A percentile compares a stretch with the other conserved stretches of the same genome.
phyloP scores from a whole-genome alignment of 2,113 vertebrate species.

The Empidonax alnorum region DNA sequence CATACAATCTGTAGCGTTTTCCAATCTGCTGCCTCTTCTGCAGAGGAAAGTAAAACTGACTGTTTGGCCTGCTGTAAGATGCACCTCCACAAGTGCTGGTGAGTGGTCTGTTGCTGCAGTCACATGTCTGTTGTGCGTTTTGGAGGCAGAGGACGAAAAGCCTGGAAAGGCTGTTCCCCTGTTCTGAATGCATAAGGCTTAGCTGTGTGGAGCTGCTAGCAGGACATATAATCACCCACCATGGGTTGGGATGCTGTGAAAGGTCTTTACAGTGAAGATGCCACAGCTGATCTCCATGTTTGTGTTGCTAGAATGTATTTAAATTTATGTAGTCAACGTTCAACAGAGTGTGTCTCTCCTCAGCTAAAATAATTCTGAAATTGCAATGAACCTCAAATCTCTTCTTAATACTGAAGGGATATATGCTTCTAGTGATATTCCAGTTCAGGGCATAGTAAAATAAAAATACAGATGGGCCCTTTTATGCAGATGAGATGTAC shows the following conservation, averaged over 20 bases:
- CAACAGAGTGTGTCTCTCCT: not conserved
- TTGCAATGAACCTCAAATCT: not conserved
- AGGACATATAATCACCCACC: not conserved
- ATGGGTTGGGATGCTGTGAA: not conserved
- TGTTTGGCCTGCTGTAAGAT: not conserved
- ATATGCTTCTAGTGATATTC: not conserved
- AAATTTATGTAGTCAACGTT: not conserved
- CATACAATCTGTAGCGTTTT: not conserved
- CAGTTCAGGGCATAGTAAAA: not conserved
- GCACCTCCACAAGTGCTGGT: not conserved
- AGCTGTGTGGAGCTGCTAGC: not conserved
- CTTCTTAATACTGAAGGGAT: not conserved
- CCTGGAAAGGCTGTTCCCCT: not conserved
- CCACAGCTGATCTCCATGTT: not conserved
- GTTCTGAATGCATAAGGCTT: not conserved
- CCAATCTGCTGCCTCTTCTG: not conserved
- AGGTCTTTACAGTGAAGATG: not conserved
- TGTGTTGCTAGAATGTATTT: not conserved
- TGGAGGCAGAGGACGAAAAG: not conserved
- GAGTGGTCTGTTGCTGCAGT: not conserved
- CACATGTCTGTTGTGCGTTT: not conserved
- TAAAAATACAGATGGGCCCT: not conserved
- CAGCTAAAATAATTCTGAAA: not conserved
- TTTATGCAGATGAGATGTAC: not conserved
- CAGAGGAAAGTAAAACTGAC: not conserved